These are phyloP conservation scores for Aselliscus stoliczkanus DNA, from an alignment of 2,797 vertebrate genomes.

Conservation along the genomic window DNA sequence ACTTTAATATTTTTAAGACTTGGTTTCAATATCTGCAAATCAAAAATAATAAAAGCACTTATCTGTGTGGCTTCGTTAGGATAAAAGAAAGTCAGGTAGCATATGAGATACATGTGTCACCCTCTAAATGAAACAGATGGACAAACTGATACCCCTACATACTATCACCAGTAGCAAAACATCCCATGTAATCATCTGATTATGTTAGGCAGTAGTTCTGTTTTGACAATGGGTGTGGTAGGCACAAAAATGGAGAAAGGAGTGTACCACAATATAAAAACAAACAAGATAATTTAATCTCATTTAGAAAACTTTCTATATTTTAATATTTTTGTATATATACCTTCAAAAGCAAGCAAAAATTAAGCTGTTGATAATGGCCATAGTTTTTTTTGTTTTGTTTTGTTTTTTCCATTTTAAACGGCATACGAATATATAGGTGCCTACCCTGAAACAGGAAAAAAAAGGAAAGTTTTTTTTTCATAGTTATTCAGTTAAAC, in stretches of 20 bases:
- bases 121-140: background rate
- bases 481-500: background rate
- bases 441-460: background rate
- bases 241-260: background rate
- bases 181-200: background rate
- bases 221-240: background rate
- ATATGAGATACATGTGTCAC: background rate
- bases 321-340: background rate
- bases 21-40: background rate
- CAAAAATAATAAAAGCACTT: background rate
- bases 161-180: background rate
- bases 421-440: background rate
- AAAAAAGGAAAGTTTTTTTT: background rate
- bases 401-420: background rate
- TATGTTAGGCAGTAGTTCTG: background rate
- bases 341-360: slow-evolving; percentile 24
- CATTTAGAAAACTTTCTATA: background rate
- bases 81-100: background rate
- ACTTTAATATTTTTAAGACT: background rate
- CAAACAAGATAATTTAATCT: background rate
- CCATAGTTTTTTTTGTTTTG: background rate
- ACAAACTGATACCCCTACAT: background rate
- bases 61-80: background rate
- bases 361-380: background rate
- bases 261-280: background rate